These are phyloP conservation scores for Campaea margaritaria DNA, from an alignment of 2,888 invertebrate species.

Conservation along the genomic window DNA sequence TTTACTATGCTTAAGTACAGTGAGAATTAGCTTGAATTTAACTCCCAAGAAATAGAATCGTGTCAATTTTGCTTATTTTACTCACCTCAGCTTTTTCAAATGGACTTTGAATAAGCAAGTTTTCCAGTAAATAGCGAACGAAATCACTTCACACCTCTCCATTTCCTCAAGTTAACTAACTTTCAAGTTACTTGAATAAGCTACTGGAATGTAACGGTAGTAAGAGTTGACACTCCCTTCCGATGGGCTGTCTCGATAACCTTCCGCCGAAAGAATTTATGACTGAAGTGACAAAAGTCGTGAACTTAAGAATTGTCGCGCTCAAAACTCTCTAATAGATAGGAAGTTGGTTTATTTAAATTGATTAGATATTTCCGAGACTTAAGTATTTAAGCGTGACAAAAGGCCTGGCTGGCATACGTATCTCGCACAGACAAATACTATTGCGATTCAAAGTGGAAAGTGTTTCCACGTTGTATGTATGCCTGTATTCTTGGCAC, in stretches of 20 bases:
- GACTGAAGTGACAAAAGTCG: constrained; percentile 37
- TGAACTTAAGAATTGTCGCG: constrained; percentile 31
- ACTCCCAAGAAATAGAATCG: not conserved
- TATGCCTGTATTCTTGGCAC: not conserved
- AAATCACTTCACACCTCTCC: constrained; percentile 28
- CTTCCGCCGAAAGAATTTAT: constrained; percentile 40
- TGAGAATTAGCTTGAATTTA: no score
- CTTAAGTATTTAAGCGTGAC: no score
- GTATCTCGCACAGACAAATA: no score
- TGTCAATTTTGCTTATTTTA: not conserved
- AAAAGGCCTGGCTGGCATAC: no score
- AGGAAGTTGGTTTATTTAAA: constrained; percentile 11
- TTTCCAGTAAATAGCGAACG: constrained; percentile 16
- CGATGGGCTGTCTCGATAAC: constrained; percentile 37
- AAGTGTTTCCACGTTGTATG: no score
- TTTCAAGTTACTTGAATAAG: constrained; percentile 10
- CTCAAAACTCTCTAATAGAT: constrained; percentile 33
- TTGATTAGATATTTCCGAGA: not conserved
- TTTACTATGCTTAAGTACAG: no score
- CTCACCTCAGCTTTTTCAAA: not conserved
- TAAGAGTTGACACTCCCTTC: constrained; percentile 30
- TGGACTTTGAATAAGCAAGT: not conserved
- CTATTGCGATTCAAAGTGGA: no score
- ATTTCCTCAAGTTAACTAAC: constrained; percentile 5
- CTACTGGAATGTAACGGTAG: constrained; percentile 21